Base-by-base conservation (phyloP, 2,797 vertebrate species). In the Sternotherus odoratus region DNA sequence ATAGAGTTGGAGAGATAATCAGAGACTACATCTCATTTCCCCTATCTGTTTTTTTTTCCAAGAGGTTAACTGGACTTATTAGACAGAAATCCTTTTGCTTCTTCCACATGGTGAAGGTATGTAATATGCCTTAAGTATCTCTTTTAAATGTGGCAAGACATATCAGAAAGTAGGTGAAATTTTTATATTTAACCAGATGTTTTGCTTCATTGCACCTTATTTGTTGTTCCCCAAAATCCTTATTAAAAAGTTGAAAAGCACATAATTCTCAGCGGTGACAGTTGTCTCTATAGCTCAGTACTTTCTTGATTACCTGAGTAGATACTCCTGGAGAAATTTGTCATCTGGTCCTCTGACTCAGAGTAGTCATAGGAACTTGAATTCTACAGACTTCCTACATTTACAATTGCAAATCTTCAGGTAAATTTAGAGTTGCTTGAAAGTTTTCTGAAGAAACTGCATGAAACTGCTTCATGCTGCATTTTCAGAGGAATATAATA, bases 221-320 rank as follows among this genome's bases (percentile, higher is more conserved):
- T 56, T 54, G 24, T 2, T 39, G 0, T 46, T 85, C 82, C 89
- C 79, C 26, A 63, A 1, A n/a, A 6, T 46, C 69, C 88, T 79
- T 83, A 3, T 87, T 6, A 8, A 53, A 56, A 85, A 43, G 1
- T 36, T 39, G 81, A 80, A 57, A 79, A 82, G 49, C 2, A 30
- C 3, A 3, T 0, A 0, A 16, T 72, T 13, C 11, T 16, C 69
- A 46, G 23, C 7, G 0, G 0, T 90, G 88, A 77, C 12, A 33
- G 4, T 30, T 88, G 85, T 66, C 3, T 26, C 15, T 17, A 8
- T 79, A 36, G 8, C 0, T 3, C n/a, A 74, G 1, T 57, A 17
- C 3, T 50, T 28, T 74, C 36, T 66, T 79, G 12, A 33, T 66
- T 77, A 69, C 10, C 36, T 54, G 5, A 91, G 7, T 8, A 46